Evolutionary conservation across 2,113 vertebrate genomes (phyloP).

Genomic region (Chloropsis hardwickii): DNA sequence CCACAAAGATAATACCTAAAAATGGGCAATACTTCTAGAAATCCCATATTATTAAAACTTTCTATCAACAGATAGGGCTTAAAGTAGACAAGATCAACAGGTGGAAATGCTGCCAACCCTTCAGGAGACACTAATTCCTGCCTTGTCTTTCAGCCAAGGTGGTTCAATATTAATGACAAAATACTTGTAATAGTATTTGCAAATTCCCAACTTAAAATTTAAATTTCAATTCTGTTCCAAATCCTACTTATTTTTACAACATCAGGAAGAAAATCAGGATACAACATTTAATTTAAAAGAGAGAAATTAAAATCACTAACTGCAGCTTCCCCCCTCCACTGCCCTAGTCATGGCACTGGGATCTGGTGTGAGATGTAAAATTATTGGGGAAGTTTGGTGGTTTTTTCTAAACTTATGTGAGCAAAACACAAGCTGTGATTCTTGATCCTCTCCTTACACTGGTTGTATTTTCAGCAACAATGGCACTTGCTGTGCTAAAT

Average conservation of each 20-base stretch:
- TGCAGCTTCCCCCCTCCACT: not conserved
- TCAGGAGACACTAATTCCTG: not conserved
- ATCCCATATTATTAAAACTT: not conserved
- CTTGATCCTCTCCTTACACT: not conserved
- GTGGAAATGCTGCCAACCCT: not conserved
- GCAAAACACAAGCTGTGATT: not conserved
- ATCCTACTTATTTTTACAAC: not conserved
- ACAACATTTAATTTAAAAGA: not conserved
- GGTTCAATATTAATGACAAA: not conserved
- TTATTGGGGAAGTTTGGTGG: not conserved
- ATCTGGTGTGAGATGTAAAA: not conserved
- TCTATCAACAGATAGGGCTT: not conserved
- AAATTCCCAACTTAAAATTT: not conserved
- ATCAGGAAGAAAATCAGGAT: not conserved
- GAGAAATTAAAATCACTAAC: not conserved
- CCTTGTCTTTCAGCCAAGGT: not conserved
- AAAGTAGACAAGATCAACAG: not conserved
- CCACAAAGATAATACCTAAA: not conserved
- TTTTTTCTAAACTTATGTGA: not conserved
- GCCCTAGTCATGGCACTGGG: not conserved
- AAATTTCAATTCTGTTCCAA: not conserved
- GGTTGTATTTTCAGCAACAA: conserved; percentile 27
- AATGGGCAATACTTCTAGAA: not conserved
- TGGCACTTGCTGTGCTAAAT: not conserved
- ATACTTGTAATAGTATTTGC: fast-evolving